Base-by-base conservation (phyloP, 2,888 invertebrate genomes). In the Patella ulyssiponensis region DNA sequence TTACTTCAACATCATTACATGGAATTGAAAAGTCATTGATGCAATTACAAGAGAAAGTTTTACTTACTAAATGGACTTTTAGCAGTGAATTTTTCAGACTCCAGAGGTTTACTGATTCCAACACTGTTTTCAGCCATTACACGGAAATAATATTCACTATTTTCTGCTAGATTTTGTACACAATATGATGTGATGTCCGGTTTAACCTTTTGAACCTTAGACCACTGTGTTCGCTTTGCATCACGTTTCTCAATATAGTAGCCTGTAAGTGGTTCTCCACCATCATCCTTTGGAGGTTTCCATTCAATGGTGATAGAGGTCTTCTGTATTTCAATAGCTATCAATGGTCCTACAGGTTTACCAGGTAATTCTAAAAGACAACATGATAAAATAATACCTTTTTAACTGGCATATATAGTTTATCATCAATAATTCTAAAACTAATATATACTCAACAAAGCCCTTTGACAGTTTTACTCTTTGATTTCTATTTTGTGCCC, bases 61-160 rank as follows among this genome's bases (percentile, higher is more conserved):
- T 23, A 90, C 92, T 92, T 92, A 95, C 96, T 95, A 87, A 94
- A 94, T 86, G 95, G 94, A 86, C 94, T 94, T 90, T 95, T 95
- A 20, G 71, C 56, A 7, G 53, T 81, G 70, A 79, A 73, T 17
- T 74, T 94, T 3, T 81, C 80, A 54, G 81, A 81, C 73, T 83
- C 82, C 14, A 75, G 52, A 17, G 81, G 78, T 79, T 81, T 75
- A 54, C 81, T 79, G 56, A 74, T 44, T 56, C 81, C 79, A 1
- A 97, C 98, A 85, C 96, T 95, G 93, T 96, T 97, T 23, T 96
- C 94, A 15, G 96, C 96, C 74, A 94, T 93, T 0, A 97, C 96
- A n/a, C 97, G 94, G 94, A 97, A 97, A 90, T 96, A 95, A 88
- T 97, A 97, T 0, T 95, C 95, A 93, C 97, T 96, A 78, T 97